Conservation (phyloP, 2,113 vertebrate genomes). For the Oreotragus oreotragus region DNA sequence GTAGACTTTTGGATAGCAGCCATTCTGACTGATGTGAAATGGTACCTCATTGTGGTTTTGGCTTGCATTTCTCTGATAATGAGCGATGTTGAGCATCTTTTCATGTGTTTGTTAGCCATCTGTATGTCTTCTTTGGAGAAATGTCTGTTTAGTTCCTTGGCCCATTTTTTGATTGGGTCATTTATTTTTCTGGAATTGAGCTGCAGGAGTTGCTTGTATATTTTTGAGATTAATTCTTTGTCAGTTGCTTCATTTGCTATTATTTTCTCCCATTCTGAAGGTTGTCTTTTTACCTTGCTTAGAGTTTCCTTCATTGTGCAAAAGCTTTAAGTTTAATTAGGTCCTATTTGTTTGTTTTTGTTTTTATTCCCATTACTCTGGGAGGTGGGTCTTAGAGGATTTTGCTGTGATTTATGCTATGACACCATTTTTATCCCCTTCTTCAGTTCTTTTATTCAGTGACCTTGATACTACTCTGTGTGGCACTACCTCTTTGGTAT, state of each 20-base stretch:
- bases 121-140: background rate
- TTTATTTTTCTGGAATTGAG: background rate
- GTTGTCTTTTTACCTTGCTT: background rate
- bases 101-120: background rate
- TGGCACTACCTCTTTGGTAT: background rate
- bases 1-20: background rate
- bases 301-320: background rate
- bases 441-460: background rate
- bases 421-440: background rate
- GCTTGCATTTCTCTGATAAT: background rate
- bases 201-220: background rate
- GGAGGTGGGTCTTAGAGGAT: background rate
- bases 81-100: background rate
- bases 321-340: background rate
- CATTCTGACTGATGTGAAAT: background rate
- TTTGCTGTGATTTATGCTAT: background rate
- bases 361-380: background rate
- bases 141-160: background rate
- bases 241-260: background rate
- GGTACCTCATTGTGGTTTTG: background rate
- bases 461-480: background rate
- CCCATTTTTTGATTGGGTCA: background rate
- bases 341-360: background rate
- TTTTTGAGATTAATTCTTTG: background rate
- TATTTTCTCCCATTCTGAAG: background rate